Conservation (phyloP, 2,113 vertebrate genomes). For the Alaudala cheleensis region DNA sequence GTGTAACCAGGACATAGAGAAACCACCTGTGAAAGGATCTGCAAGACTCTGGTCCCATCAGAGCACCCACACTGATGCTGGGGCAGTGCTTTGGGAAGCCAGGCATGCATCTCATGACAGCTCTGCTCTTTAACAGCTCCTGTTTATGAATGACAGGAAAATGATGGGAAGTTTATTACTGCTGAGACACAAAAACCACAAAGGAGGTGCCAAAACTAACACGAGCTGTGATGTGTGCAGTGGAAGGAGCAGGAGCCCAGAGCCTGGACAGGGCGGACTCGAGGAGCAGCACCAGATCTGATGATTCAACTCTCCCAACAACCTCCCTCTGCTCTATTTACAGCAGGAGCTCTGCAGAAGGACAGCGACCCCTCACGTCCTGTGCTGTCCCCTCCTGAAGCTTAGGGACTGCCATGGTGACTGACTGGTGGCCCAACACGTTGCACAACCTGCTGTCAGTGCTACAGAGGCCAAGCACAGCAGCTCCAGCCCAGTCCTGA, state of each 20-base stretch:
- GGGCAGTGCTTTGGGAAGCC: not conserved
- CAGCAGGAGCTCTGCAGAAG: not conserved
- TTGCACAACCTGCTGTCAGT: not conserved
- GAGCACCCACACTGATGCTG: not conserved
- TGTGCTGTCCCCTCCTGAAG: not conserved
- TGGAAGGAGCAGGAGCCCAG: not conserved
- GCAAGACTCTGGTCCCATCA: not conserved
- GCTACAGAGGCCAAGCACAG: not conserved
- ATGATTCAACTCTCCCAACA: not conserved
- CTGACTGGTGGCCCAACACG: not conserved
- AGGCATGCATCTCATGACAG: not conserved
- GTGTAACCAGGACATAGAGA: not conserved
- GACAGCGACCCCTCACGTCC: not conserved
- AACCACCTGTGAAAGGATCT: not conserved
- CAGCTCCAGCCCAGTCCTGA: not conserved
- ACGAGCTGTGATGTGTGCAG: not conserved
- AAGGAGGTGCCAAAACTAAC: not conserved
- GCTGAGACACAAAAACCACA: not conserved
- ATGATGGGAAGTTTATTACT: not conserved
- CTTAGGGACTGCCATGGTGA: not conserved
- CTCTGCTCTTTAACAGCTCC: not conserved
- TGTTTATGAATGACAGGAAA: not conserved
- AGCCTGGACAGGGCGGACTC: accelerated
- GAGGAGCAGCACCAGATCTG: not conserved
- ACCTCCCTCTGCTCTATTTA: not conserved